phyloP scores from a whole-genome alignment of 2,113 vertebrate genomes.

The Notarius lentiginosus region DNA sequence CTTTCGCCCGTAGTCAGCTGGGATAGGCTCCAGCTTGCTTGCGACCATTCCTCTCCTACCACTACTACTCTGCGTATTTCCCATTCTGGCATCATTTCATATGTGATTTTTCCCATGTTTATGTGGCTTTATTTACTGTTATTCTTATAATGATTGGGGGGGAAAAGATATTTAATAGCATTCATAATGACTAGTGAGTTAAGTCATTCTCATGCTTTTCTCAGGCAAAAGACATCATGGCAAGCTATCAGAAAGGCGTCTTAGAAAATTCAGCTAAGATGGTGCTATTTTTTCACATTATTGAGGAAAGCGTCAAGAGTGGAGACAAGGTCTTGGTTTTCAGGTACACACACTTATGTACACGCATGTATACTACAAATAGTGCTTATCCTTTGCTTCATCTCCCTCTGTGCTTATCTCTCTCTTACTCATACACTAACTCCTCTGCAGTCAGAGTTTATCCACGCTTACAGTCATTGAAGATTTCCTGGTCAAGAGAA shows the following conservation, averaged over 20 bases:
- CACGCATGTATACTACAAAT: neutral
- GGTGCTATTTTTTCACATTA: conserved; percentile 92
- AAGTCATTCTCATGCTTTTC: neutral
- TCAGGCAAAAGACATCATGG: conserved; percentile 93
- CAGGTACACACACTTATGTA: conserved; percentile 76
- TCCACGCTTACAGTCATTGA: conserved; percentile 94
- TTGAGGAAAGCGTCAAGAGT: conserved; percentile 89
- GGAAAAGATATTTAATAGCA: neutral
- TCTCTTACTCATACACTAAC: neutral
- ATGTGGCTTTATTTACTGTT: neutral
- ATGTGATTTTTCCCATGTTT: too few relatives aligned
- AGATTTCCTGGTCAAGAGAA: conserved; percentile 89
- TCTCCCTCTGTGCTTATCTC: neutral
- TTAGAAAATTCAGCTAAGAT: conserved; percentile 97
- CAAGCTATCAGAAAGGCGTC: conserved; percentile 85
- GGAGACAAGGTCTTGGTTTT: conserved; percentile 96
- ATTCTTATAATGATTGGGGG: neutral
- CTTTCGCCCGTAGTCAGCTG: too few relatives aligned
- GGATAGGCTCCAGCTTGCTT: too few relatives aligned
- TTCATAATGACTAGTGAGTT: neutral
- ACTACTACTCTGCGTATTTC: too few relatives aligned
- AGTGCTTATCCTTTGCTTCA: neutral
- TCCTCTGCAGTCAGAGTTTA: conserved; percentile 86
- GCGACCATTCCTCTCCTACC: too few relatives aligned
- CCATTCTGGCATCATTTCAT: too few relatives aligned